Base-by-base conservation (phyloP, 2,888 invertebrate genomes). In the Galeruca laticollis region DNA sequence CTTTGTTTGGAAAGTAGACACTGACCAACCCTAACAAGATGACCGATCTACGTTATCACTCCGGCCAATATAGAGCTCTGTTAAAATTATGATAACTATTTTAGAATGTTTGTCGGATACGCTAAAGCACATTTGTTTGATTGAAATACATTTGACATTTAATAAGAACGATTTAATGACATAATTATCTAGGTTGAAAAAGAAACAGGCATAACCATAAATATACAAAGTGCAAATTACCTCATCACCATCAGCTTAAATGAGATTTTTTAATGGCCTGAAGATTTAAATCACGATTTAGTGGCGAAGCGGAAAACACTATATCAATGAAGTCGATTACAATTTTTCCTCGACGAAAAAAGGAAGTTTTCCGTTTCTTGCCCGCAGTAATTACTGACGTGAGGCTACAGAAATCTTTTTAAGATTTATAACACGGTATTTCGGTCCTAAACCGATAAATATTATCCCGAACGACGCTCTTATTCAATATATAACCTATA, bases 401-500 rank as follows among this genome's bases (percentile, higher is more conserved):
- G 63, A 59, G 52, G 60, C 54, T 35, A 43, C 43, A 37, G 51
- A 60, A 68, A 64, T 71, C 67, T 71, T 63, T 71, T 60, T 15
- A 20, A 54, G 71, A 71, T 71, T 68, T 71, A 71, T 68, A 60
- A 66, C 59, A 60, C 49, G 54, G 63, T 64, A 71, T 68, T 68
- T 68, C 64, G 63, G 68, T 64, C 67, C 68, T 68, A 60, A 71
- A 71, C 71, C 71, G 71, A 71, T 71, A 71, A 71, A 71, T 71
- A 71, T 71, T 68, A 68, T 68, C 60, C 60, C 60, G 68, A 68
- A 68, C 70, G 70, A 68, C 70, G 67, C 67, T 68, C 71, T 71
- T 71, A 71, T 71, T 71, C 71, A 71, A 71, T 71, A 68, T 68
- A 68, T 60, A 61, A 71, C 64, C 68, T 64, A 68, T 71, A 71